Percentiles rank a stretch among this genome's conserved stretches.
Conservation (phyloP, 2,113 vertebrate genomes). For the Catharus bicknelli region DNA sequence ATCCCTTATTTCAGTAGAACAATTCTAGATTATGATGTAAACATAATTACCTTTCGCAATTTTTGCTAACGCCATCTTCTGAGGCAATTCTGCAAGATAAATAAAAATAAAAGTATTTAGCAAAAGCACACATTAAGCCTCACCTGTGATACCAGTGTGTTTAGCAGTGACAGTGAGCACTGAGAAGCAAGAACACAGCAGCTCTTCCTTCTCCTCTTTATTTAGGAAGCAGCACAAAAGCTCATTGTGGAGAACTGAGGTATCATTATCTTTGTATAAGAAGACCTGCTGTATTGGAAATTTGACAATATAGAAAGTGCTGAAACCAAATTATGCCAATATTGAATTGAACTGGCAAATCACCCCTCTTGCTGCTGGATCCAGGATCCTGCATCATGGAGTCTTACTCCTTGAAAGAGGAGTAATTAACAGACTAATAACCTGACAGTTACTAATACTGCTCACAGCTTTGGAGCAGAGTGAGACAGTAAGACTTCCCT, state of each 20-base stretch:
- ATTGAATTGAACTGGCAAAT: not conserved
- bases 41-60: slow-evolving; percentile 35
- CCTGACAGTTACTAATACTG: not conserved
- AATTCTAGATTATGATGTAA: not conserved
- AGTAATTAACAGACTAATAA: not conserved
- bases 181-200: not conserved
- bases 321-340: not conserved
- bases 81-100: slow-evolving; percentile 34
- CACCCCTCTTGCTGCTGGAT: not conserved
- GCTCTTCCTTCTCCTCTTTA: not conserved
- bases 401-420: not conserved
- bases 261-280: not conserved
- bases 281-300: not conserved
- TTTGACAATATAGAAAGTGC: not conserved
- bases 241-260: not conserved
- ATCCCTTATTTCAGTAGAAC: not conserved
- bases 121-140: not conserved
- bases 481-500: not conserved
- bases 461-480: not conserved
- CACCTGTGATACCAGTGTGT: not conserved
- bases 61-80: not conserved
- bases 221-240: not conserved
- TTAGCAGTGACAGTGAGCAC: not conserved
- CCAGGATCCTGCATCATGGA: not conserved
- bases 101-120: not conserved